A percentile compares a stretch with the other conserved stretches of the same genome.
Evolutionary conservation across 2,113 vertebrate genomes (phyloP).

Genomic region (Eretmochelys imbricata): DNA sequence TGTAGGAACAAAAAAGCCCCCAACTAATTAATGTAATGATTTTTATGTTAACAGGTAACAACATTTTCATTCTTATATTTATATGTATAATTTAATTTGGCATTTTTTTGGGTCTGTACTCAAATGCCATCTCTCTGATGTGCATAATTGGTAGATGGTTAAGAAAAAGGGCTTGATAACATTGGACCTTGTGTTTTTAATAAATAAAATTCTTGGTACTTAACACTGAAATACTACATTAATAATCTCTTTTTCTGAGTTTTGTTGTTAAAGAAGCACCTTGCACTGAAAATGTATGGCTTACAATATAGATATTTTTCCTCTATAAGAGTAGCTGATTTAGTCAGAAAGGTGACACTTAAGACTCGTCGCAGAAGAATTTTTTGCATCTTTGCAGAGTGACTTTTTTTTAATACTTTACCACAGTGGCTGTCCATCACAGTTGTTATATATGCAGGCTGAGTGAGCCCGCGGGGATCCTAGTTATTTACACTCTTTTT

Average conservation of each 20-base stretch:
- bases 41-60: not conserved
- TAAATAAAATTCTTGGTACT: constrained; percentile 27
- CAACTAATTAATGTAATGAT: not conserved
- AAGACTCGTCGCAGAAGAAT: constrained; percentile 79
- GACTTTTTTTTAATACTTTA: constrained; percentile 72
- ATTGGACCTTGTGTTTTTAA: constrained; percentile 14
- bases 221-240: constrained; percentile 45
- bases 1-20: not conserved
- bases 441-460: constrained; percentile 86
- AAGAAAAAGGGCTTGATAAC: constrained; percentile 9
- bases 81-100: not conserved
- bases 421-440: constrained; percentile 87
- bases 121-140: not conserved
- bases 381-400: constrained; percentile 82
- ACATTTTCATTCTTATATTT: not conserved
- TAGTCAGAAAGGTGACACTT: constrained; percentile 86
- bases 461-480: constrained; percentile 86
- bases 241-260: not conserved
- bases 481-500: constrained; percentile 91
- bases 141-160: constrained; percentile 31
- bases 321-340: constrained; percentile 79
- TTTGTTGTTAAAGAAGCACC: constrained; percentile 60
- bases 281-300: constrained; percentile 50
- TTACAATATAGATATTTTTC: constrained; percentile 59
- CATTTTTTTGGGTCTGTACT: not conserved